Evolutionary conservation across 2,888 invertebrate genomes (phyloP).

Genomic region (Habrosyne pyritoides): DNA sequence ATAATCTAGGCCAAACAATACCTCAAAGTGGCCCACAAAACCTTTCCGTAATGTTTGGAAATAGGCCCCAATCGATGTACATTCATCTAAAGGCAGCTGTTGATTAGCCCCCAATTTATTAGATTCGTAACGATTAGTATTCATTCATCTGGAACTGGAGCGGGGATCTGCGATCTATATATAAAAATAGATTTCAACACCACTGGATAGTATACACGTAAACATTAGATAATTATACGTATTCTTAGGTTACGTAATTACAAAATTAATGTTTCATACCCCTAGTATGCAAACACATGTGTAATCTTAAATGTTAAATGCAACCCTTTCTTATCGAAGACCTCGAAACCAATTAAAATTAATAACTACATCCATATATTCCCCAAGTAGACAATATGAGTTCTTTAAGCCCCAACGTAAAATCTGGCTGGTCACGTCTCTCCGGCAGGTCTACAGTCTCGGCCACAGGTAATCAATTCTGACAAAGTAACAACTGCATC

Average conservation of each 20-base stretch:
- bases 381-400: no score
- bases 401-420: no score
- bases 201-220: not conserved
- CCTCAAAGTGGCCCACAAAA: not conserved
- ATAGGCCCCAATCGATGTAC: conserved; percentile 1
- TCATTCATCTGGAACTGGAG: not conserved
- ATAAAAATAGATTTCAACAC: not conserved
- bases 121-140: conserved; percentile 2
- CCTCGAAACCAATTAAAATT: no score
- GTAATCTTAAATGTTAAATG: no score
- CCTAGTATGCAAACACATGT: no score
- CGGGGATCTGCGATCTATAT: not conserved
- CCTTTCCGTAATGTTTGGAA: not conserved
- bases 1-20: not conserved
- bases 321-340: no score
- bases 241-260: not conserved
- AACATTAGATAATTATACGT: not conserved
- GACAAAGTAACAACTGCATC: no score
- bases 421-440: no score
- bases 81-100: not conserved
- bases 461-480: no score
- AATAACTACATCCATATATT: no score
- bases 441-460: no score
- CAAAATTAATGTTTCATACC: not conserved
- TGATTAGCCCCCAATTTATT: not conserved